phyloP scores from a whole-genome alignment of 2,797 vertebrate genomes.

The Hyperoplus lanceolatus region DNA sequence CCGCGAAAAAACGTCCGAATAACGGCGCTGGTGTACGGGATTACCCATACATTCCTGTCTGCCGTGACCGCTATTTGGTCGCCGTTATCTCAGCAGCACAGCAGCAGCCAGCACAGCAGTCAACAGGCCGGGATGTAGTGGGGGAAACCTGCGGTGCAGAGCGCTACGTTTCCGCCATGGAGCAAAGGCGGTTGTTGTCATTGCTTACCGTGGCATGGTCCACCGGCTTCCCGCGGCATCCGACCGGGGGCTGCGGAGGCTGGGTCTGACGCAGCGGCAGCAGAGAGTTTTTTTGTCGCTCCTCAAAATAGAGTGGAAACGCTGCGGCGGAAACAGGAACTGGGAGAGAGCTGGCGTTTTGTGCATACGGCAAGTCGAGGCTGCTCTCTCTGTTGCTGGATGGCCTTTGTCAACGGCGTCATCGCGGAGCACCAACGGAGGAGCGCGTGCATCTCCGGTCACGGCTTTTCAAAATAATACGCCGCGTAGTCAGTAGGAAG shows the following conservation, averaged over 20 bases:
- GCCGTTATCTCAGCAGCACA: constrained; percentile 56
- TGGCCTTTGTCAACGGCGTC: constrained; percentile 65
- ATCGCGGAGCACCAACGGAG: neutral
- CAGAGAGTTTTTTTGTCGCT: constrained; percentile 37
- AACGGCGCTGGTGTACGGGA: constrained; percentile 39
- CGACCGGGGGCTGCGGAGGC: constrained; percentile 52
- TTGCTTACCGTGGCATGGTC: constrained; percentile 65
- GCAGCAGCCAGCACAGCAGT: constrained; percentile 50
- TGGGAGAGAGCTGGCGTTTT: constrained; percentile 41
- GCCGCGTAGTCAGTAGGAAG: neutral
- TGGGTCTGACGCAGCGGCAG: constrained; percentile 52
- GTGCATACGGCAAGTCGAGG: constrained; percentile 53
- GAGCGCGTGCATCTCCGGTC: constrained; percentile 40
- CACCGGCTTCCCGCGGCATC: constrained; percentile 67
- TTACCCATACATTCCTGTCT: constrained; percentile 5
- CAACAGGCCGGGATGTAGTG: constrained; percentile 81
- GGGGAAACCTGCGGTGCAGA: constrained; percentile 14
- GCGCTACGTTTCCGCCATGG: constrained; percentile 50
- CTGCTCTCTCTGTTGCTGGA: constrained; percentile 66
- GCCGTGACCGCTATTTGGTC: constrained; percentile 62
- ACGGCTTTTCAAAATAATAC: constrained; percentile 59
- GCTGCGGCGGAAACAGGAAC: constrained; percentile 77
- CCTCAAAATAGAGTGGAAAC: constrained; percentile 47
- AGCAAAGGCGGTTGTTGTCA: neutral
- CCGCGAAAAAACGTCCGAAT: neutral